Evolutionary conservation across 2,888 invertebrate species (phyloP), one percentile per base, ranked within the genome.

Genomic region (Mallateleia sp.): DNA sequence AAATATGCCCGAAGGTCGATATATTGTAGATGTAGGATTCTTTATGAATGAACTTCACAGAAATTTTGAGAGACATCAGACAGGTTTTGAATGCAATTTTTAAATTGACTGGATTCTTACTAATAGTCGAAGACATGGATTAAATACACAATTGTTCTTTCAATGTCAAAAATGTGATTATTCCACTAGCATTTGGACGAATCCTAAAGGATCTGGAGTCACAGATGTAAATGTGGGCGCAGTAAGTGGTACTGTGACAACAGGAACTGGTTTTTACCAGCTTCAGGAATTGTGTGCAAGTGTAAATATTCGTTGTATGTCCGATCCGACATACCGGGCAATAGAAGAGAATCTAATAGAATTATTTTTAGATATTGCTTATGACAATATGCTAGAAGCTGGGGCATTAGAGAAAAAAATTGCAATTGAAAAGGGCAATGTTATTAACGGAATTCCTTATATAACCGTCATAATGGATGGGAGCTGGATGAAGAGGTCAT

Each of bases 401-500:
- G 90, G 52, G 0, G 74, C 79, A 69, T 54, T 69, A 74, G 88
- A 81, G 72, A 89, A 54, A 77, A 9, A 22, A 60, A 3, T 77
- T 5, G 82, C 87, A 18, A 60, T 72, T 18, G 9, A 38, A 38
- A 75, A 64, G 25, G 72, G 75, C 3, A 78, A 87, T 15, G n/a
- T 86, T 4, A 34, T 62, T 8, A 22, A 83, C 15, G 87, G 79
- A 14, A 82, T 88, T 22, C 82, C 91, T 9, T 85, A 62, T 14
- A 89, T 88, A 38, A 42, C 72, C 9, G 87, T 90, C 2, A 54
- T 89, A 6, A 64, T 64, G 1, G 90, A 91, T 77, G 88, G 88
- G 6, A 80, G 84, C 32, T 91, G 89, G 89, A 79, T 88, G 78
- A 91, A 84, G 9, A 75, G 89, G 50, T 87, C 84, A 5, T 91